Conservation (phyloP, 2,113 vertebrate genomes). For the Serilophus lunatus region DNA sequence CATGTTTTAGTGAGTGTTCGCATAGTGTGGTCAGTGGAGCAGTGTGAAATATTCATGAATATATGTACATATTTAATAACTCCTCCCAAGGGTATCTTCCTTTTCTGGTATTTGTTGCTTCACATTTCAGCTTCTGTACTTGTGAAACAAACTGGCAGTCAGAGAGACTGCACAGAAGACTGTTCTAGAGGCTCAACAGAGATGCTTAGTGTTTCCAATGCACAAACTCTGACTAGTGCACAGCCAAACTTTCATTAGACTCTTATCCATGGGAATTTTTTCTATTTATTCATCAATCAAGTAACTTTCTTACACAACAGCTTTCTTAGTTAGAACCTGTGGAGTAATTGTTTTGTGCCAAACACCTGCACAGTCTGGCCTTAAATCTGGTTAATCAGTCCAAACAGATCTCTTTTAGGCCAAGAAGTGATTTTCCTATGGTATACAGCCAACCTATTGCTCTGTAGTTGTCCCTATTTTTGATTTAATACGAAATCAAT, state of each 20-base stretch:
- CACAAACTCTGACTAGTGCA: neutral
- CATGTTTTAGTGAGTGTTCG: slow-evolving; percentile 44
- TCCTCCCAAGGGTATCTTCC: neutral
- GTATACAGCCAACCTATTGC: neutral
- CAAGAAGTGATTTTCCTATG: neutral
- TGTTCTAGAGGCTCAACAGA: neutral
- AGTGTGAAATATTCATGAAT: slow-evolving; percentile 43
- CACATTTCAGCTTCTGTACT: neutral
- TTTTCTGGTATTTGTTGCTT: neutral
- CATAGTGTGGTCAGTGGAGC: slow-evolving; percentile 38
- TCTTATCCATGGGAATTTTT: neutral
- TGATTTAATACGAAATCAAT: neutral
- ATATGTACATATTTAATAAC: slow-evolving; percentile 39
- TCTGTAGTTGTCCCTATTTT: neutral
- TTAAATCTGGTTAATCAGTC: neutral
- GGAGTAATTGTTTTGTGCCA: neutral
- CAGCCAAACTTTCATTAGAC: neutral
- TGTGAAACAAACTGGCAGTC: neutral
- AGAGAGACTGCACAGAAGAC: neutral
- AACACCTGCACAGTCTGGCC: neutral
- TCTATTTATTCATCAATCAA: neutral
- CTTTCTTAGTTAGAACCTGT: neutral
- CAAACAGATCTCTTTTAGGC: neutral
- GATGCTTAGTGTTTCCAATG: neutral
- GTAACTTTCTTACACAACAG: neutral